phyloP scores from a whole-genome alignment of 2,888 invertebrate genomes.

The Tipula confusa region DNA sequence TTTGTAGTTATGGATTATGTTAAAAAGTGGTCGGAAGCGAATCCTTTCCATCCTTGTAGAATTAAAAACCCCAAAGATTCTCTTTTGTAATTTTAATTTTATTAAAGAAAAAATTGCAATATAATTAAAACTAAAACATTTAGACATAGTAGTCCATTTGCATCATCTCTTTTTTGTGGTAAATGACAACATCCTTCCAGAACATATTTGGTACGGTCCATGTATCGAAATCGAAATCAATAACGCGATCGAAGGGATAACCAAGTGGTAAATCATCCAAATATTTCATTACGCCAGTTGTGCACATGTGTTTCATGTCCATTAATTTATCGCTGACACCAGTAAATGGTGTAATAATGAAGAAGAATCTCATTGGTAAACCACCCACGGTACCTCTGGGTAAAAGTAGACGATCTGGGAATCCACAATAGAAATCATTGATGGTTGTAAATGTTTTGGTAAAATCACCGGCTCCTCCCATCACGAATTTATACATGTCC shows the following conservation, averaged over 20 bases:
- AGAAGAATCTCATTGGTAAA: slow-evolving; percentile 59
- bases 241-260: slow-evolving; percentile 53
- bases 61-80: neutral
- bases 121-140: neutral
- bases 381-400: slow-evolving; percentile 62
- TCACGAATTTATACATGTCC: slow-evolving; percentile 51
- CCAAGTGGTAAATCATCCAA: slow-evolving; percentile 51
- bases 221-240: slow-evolving; percentile 40
- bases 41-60: too few relatives aligned
- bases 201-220: slow-evolving; percentile 45
- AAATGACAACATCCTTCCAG: slow-evolving; percentile 46
- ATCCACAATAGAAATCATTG: slow-evolving; percentile 49
- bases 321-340: slow-evolving; percentile 31
- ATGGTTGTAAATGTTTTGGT: slow-evolving; percentile 40
- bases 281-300: slow-evolving; percentile 40
- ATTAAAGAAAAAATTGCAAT: neutral
- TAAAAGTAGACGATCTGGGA: slow-evolving; percentile 59
- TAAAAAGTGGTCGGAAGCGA: too few relatives aligned
- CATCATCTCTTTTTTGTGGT: neutral
- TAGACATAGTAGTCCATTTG: neutral
- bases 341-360: slow-evolving; percentile 54
- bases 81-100: neutral
- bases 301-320: slow-evolving; percentile 35
- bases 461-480: slow-evolving; percentile 38
- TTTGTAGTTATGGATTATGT: too few relatives aligned